Evolutionary conservation across 92 coral and sea anemone genomes (phyloP).

Genomic region (Virgularia gustaviana): DNA sequence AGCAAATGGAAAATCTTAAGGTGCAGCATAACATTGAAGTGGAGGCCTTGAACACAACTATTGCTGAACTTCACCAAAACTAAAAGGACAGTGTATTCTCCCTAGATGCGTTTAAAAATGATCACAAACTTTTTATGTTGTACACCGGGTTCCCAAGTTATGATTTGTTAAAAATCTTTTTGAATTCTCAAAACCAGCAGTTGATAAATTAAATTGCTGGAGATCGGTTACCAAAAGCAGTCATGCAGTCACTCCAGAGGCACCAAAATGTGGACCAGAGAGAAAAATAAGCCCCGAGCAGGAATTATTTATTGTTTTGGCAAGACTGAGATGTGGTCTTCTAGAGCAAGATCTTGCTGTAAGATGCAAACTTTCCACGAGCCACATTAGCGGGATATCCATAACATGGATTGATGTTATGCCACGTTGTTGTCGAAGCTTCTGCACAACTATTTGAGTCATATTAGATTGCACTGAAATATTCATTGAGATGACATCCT

Average conservation of each 20-base stretch:
- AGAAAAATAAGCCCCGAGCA: not conserved
- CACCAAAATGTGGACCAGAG: constrained; percentile 1
- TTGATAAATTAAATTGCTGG: constrained; percentile 6
- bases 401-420: constrained; percentile 3
- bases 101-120: not conserved
- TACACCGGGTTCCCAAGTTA: not conserved
- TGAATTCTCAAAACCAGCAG: constrained; percentile 6
- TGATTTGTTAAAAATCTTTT: not conserved
- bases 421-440: not conserved
- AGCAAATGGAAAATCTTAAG: not conserved
- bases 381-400: constrained; percentile 6
- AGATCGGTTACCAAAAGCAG: not conserved
- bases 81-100: not conserved
- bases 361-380: constrained; percentile 3
- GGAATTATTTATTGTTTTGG: not conserved
- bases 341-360: constrained; percentile 10
- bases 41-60: not conserved
- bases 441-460: not conserved
- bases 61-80: too few relatives aligned
- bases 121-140: constrained; percentile 3
- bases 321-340: constrained; percentile 8
- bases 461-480: constrained; percentile 1
- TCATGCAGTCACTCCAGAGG: constrained; percentile 5
- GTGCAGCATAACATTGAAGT: not conserved
- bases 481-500: constrained; percentile 6